Base-by-base conservation (phyloP, 1,140 invertebrate species). In the Tetramorium parvispinum region DNA sequence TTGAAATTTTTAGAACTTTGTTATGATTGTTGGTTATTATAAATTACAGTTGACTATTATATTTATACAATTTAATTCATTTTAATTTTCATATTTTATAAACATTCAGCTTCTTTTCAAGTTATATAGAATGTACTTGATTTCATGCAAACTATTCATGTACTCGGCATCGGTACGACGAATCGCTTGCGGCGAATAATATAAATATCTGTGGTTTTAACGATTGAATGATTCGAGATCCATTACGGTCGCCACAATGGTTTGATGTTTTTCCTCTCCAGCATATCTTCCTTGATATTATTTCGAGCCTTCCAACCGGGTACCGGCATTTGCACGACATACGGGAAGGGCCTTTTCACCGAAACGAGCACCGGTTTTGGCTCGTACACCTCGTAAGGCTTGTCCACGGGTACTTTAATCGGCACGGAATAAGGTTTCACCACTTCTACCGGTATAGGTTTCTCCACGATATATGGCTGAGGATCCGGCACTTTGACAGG, bases 371-470 rank as follows among this genome's bases (percentile, higher is more conserved):
- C 66, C 4, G 77, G 95, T 87, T 96, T 96, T 90, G 96, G 95
- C 24, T 90, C 71, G 53, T 85, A 65, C 18, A 94, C 91, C 8
- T 71, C 91, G 87, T 95, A 91, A 94, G 87, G 21, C 71, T 96
- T 96, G 88, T 96, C 96, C 10, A 96, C 95, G 8, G 96, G 96
- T 87, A 96, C 96, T 92, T 97, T 96, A 61, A 97, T n/a, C 8
- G 85, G 68, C 3, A 91, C 78, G 0, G 68, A 24, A 32, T 88
- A 91, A 0, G 75, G 79, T 66, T 88, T 91, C 24, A 61, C 49
- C 18, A 90, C 32, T 37, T 91, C 86, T 16, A 88, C 73, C n/a
- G 73, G 16, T 3, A 91, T 55, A 0, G 65, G 73, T 27, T 70
- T 88, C 21, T 90, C 66, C 7, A 90, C 78, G 0, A 13, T 57